phyloP scores from a whole-genome alignment of 1,140 invertebrate species.

The Vanessa tameamea region DNA sequence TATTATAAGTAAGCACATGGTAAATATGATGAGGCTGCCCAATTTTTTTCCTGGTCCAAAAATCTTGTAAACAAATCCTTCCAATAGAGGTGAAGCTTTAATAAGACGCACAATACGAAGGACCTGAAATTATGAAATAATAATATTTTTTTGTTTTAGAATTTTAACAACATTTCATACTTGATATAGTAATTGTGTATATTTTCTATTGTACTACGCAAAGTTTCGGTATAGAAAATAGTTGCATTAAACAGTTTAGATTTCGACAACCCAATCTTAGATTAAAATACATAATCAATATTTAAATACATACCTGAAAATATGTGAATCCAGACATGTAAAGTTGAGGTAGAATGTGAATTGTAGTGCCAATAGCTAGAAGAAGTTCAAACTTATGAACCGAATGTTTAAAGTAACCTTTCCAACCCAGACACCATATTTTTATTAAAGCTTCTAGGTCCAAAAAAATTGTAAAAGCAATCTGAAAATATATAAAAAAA shows the following conservation, averaged over 20 bases:
- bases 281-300: no score
- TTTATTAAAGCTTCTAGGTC: slow-evolving; percentile 98
- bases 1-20: slow-evolving; percentile 99
- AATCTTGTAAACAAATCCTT: slow-evolving; percentile 99
- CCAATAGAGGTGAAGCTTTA: slow-evolving; percentile 98
- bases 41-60: slow-evolving; percentile 99
- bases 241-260: no score
- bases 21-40: slow-evolving; percentile 99
- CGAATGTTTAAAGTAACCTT: slow-evolving; percentile 96
- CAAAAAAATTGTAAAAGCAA: slow-evolving; percentile 96
- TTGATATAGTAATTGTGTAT: no score
- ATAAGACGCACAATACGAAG: slow-evolving; percentile 96
- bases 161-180: no score
- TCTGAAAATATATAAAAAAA: slow-evolving; percentile 79
- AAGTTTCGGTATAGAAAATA: no score
- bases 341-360: slow-evolving; percentile 95
- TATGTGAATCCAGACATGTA: slow-evolving; percentile 97
- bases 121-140: slow-evolving; percentile 84
- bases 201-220: no score
- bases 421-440: slow-evolving; percentile 97
- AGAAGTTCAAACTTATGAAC: slow-evolving; percentile 99
- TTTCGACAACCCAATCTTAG: no score
- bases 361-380: slow-evolving; percentile 95
- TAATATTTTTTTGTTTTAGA: no score
- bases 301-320: slow-evolving; percentile 87